Conservation (phyloP, 2,113 vertebrate species). For the Gymnarchus niloticus region DNA sequence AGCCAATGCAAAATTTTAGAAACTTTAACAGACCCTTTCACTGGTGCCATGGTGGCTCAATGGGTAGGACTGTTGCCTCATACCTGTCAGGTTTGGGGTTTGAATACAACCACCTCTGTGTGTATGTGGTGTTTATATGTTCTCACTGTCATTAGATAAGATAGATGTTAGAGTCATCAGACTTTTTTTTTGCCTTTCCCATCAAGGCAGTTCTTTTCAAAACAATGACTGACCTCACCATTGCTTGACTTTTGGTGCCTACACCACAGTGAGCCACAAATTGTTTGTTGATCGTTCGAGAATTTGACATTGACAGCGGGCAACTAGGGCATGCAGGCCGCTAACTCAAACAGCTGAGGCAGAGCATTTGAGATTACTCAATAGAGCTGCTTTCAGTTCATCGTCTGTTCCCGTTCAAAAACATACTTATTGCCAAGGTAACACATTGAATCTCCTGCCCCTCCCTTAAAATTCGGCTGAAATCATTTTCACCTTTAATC, state of each 20-base stretch:
- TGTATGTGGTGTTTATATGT: background rate
- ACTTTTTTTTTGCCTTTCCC: too few relatives aligned
- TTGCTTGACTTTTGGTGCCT: constrained; percentile 36
- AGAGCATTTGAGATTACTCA: background rate
- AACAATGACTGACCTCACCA: constrained; percentile 21
- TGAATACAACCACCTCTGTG: background rate
- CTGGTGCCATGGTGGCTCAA: too few relatives aligned
- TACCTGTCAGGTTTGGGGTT: too few relatives aligned
- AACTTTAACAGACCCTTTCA: too few relatives aligned
- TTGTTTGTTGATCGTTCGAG: constrained; percentile 43
- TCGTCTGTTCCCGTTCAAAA: background rate
- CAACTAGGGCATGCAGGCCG: background rate
- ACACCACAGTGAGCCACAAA: constrained; percentile 23
- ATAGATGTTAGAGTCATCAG: too few relatives aligned
- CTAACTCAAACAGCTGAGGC: background rate
- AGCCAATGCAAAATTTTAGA: background rate
- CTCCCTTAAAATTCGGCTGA: background rate
- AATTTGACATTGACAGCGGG: constrained; percentile 36
- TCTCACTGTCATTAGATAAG: background rate
- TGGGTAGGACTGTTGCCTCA: too few relatives aligned
- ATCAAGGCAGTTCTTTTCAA: constrained; percentile 26
- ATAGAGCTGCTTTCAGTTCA: background rate
- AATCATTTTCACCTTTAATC: background rate
- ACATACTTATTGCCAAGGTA: background rate
- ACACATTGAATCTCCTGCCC: too few relatives aligned